Evolutionary conservation across 2,888 invertebrate species (phyloP), one percentile per base, ranked within the genome.

Genomic region (Noctua pronuba): DNA sequence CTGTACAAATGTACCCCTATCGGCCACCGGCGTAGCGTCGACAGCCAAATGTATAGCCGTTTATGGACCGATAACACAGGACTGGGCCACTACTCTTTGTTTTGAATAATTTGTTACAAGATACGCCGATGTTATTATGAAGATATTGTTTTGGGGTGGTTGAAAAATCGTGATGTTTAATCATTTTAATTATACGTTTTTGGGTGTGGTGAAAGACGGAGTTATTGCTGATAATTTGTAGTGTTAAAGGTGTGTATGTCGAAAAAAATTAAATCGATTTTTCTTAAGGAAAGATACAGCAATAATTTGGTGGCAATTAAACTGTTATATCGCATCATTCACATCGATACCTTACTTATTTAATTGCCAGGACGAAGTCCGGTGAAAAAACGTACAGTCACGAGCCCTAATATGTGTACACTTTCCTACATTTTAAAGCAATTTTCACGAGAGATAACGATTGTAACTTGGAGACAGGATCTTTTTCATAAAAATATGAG

Each of bases 41-140:
- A 86, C 87, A 87, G 79, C 60, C 41, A 86, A 81, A 89, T 65
- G 71, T 77, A 68, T 74, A 41, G 11, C 74, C 81, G 69, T 86
- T 86, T 86, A 87, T 67, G 52, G 41, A 31, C 65, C 11, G 82
- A 80, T 88, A 86, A 84, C 60, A 83, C 65, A 18, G 69, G 66
- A 86, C 81, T 79, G 81, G 79, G 74, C 83, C 74, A 84, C 77
- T 64, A 66, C 62, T 79, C 77, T 82, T 79, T 79, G 75, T 85
- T 84, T 85, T 85, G 68, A 89, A 83, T 81, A 84, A 88, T 86
- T 86, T 83, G 80, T 84, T 88, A 84, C 80, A 78, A 81, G 84
- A 88, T 83, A 73, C 44, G 44, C 65, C 76, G 31, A 76, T 69
- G 75, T 77, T 79, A 64, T 78, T 77, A 82, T 71, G 52, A 82